Percentiles rank a stretch among this genome's conserved stretches.
Evolutionary conservation across 1,140 invertebrate genomes (phyloP).

Genomic region (Melitaea cinxia): DNA sequence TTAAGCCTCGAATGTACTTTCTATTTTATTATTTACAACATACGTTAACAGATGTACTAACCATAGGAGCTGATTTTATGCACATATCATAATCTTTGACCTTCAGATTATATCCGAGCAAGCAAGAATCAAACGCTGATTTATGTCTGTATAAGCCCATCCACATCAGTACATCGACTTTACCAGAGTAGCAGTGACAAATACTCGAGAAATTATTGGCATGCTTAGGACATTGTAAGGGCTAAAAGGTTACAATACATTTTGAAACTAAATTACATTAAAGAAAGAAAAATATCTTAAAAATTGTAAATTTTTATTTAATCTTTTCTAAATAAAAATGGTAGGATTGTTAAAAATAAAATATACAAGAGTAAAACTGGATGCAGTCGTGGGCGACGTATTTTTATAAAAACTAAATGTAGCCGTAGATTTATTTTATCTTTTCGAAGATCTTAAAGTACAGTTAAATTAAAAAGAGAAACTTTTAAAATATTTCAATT

Average conservation of each 20-base stretch:
- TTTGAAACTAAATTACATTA: not conserved
- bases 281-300: no score
- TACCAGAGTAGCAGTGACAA: slow-evolving; percentile 57
- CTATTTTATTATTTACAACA: no score
- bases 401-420: no score
- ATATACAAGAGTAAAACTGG: no score
- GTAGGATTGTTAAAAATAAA: no score
- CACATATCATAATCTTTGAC: slow-evolving; percentile 51
- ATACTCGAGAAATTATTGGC: slow-evolving; percentile 36
- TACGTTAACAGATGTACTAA: slow-evolving; percentile 22
- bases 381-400: no score
- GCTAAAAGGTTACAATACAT: slow-evolving; percentile 44
- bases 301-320: not conserved
- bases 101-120: slow-evolving; percentile 58
- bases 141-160: slow-evolving; percentile 58
- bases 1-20: no score
- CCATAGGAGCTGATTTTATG: slow-evolving; percentile 48
- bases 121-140: slow-evolving; percentile 42
- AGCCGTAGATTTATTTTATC: no score
- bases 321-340: no score
- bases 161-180: slow-evolving; percentile 61
- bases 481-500: no score
- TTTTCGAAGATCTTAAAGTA: no score
- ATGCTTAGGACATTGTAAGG: slow-evolving; percentile 63
- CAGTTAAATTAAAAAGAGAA: no score